Evolutionary conservation across 2,888 invertebrate genomes (phyloP).

Genomic region (Fragum fragum): DNA sequence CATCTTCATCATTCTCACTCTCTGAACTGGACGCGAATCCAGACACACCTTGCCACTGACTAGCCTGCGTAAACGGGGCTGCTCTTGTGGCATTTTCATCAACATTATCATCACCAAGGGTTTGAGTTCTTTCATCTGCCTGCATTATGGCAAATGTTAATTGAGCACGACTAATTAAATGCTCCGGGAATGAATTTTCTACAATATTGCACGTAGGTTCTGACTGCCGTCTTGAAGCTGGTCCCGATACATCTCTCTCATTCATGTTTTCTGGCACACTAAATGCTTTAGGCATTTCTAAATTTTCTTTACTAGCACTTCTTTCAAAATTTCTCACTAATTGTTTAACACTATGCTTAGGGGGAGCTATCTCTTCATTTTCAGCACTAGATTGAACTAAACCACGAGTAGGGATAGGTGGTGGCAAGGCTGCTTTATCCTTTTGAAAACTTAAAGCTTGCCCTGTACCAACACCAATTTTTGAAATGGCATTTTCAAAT

Average conservation of each 20-base stretch:
- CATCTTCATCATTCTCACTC: slow-evolving; percentile 78
- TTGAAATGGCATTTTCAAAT: slow-evolving; percentile 51
- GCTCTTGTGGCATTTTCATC: slow-evolving; percentile 86
- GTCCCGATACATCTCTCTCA: slow-evolving; percentile 49
- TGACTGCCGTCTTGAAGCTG: slow-evolving; percentile 62
- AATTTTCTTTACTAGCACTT: slow-evolving; percentile 44
- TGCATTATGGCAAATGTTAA: slow-evolving; percentile 81
- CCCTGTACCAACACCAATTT: neutral
- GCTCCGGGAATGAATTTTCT: slow-evolving; percentile 68
- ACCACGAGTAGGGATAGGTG: slow-evolving; percentile 9
- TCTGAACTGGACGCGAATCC: slow-evolving; percentile 98
- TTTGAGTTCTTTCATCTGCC: slow-evolving; percentile 82
- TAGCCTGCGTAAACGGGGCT: slow-evolving; percentile 93
- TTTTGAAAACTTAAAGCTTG: neutral
- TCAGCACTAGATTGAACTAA: slow-evolving; percentile 12
- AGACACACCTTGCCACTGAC: slow-evolving; percentile 95
- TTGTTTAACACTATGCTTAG: slow-evolving; percentile 64
- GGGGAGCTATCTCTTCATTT: slow-evolving; percentile 32
- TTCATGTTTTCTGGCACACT: slow-evolving; percentile 68
- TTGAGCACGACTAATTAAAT: slow-evolving; percentile 77
- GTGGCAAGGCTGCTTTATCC: slow-evolving; percentile 26
- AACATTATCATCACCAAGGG: slow-evolving; percentile 79
- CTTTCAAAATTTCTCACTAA: slow-evolving; percentile 66
- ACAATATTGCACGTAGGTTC: slow-evolving; percentile 72
- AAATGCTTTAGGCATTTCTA: slow-evolving; percentile 67